Base-by-base conservation (phyloP, 2,888 invertebrate genomes). In the Caenorhabditis macrosperma region DNA sequence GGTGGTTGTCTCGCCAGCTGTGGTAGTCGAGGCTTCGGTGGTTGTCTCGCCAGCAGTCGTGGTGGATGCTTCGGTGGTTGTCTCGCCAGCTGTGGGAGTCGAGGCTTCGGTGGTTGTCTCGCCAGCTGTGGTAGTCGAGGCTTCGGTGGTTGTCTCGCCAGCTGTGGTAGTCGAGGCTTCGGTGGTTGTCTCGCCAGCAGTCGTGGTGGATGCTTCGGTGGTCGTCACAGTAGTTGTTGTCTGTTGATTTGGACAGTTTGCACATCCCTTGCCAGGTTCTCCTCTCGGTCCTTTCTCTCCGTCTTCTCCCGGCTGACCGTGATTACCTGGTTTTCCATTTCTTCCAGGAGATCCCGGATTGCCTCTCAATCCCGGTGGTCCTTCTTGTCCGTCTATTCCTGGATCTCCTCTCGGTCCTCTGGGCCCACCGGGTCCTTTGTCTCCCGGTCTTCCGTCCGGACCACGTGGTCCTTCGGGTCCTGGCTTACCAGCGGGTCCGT, bases 381-480 rank as follows among this genome's bases (percentile, higher is more conserved):
- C 76, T 12, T 30, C 26, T 10, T 48, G 3, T 68, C 76, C 76
- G 20, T 30, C 50, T 12, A 50, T 41, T 61, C 76, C 76, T 26
- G 55, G 48, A 22, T 57, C 64, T 64, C 74, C 74, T 33, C 64
- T 52, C 17, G 10, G 10, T 57, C 54, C 54, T 17, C 17, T 54
- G 6, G 26, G 12, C 33, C 71, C 71, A n/a, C 54, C 44, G 22
- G 60, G 52, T 61, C 75, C 75, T 33, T 44, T 38, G 33, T 52
- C 52, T 41, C 75, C 75, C 60, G 66, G 59, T 44, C 28, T 41
- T 54, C 71, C 71, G 4, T 28, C n/a, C n/a, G 28, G 61, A 59
- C 74, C 74, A 38, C 44, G 48, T 7, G 50, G 52, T 59, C 74
- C 74, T 52, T 30, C 35, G 26, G 41, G 66, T 60, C 66, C 74